Evolutionary conservation across 92 coral and sea anemone species (phyloP).

Genomic region (Zoanthus gigantus): DNA sequence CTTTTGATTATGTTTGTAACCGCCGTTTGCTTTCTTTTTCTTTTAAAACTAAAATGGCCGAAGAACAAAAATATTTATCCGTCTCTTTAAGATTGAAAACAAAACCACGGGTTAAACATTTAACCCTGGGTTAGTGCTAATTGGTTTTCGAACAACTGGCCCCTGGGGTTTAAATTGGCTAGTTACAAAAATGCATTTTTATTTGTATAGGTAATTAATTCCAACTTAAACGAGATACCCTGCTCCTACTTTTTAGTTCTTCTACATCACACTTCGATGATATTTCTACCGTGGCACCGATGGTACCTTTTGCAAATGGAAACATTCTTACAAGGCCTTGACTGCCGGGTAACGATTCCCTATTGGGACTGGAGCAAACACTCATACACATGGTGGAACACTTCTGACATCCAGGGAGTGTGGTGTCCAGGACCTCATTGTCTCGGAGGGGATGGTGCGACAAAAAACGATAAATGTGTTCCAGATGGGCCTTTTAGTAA

Average conservation of each 20-base stretch:
- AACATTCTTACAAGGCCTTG: slow-evolving; percentile 51
- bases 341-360: slow-evolving; percentile 64
- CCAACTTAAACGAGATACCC: no score
- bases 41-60: no score
- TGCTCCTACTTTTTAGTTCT: background rate
- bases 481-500: slow-evolving; percentile 68
- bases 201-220: no score
- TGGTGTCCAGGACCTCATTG: slow-evolving; percentile 63
- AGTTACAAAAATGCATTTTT: no score
- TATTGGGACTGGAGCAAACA: slow-evolving; percentile 70
- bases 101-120: no score
- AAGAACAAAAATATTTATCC: no score
- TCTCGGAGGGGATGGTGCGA: slow-evolving; percentile 61
- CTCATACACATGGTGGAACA: slow-evolving; percentile 59
- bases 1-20: no score
- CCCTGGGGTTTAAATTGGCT: no score
- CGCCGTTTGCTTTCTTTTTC: no score
- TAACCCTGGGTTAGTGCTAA: no score
- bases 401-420: slow-evolving; percentile 23
- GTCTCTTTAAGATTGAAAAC: no score
- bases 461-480: slow-evolving; percentile 51
- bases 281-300: slow-evolving; percentile 69
- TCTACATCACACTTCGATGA: slow-evolving; percentile 54
- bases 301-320: slow-evolving; percentile 61
- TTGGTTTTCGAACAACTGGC: no score